These are phyloP conservation scores for Agrypnia vestita DNA, from an alignment of 1,140 invertebrate genomes.

Conservation along the genomic window DNA sequence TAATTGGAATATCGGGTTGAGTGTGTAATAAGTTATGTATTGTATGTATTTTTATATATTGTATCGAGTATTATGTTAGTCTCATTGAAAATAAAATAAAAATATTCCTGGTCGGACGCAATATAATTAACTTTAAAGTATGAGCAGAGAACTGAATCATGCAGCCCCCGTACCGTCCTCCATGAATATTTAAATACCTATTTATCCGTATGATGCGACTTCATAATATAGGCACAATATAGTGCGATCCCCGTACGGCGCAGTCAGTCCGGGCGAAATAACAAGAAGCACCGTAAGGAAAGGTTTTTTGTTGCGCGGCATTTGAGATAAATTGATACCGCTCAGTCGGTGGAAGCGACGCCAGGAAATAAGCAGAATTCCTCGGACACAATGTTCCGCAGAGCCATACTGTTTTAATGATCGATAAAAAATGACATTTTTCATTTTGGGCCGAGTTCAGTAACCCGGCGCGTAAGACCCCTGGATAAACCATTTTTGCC, in stretches of 20 bases:
- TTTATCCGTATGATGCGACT: no score
- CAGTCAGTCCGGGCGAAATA: not conserved
- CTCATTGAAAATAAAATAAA: no score
- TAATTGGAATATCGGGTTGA: no score
- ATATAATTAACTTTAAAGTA: no score
- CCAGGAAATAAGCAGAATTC: constrained; percentile 47
- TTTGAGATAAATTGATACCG: constrained; percentile 24
- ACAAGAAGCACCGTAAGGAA: not conserved
- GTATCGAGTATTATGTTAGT: no score
- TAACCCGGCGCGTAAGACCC: not conserved
- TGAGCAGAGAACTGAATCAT: no score
- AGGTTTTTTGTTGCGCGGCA: constrained; percentile 13
- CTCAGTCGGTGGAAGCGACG: not conserved
- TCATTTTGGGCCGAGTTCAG: constrained; percentile 32
- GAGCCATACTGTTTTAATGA: constrained; percentile 44
- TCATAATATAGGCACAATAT: no score
- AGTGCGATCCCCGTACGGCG: not conserved
- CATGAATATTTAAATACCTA: not conserved
- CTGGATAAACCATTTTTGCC: no score
- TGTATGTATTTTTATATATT: no score
- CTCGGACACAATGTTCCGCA: constrained; percentile 14
- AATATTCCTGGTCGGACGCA: no score
- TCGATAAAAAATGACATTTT: constrained; percentile 39
- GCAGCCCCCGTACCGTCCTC: no score
- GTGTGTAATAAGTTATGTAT: no score